A percentile compares a stretch with the other conserved stretches of the same genome.
Conservation (phyloP, 1,140 invertebrate species). For the Drepana arcuata region DNA sequence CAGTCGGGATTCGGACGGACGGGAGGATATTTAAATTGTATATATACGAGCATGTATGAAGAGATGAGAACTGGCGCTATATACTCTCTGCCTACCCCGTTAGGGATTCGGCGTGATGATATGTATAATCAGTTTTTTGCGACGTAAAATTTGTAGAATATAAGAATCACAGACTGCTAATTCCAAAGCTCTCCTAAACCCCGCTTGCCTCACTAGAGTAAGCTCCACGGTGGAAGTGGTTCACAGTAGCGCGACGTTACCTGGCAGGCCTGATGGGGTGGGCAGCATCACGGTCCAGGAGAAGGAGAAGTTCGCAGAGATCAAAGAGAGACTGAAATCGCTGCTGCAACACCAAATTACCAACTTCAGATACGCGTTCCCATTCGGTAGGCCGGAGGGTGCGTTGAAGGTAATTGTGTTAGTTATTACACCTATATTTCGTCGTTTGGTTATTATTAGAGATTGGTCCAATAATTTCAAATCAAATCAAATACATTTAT, state of each 20-base stretch:
- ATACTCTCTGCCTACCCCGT: too few relatives aligned
- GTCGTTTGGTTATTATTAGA: too few relatives aligned
- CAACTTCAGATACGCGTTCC: slow-evolving; percentile 98
- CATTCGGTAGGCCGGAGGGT: slow-evolving; percentile 98
- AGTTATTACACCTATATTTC: too few relatives aligned
- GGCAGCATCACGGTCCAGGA: slow-evolving; percentile 98
- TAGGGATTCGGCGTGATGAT: too few relatives aligned
- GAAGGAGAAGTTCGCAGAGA: slow-evolving; percentile 97
- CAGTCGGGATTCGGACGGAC: too few relatives aligned
- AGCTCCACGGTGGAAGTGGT: slow-evolving; percentile 52
- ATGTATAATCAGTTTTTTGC: too few relatives aligned
- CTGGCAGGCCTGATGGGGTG: slow-evolving; percentile 94
- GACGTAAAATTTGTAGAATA: too few relatives aligned
- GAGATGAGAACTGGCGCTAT: too few relatives aligned
- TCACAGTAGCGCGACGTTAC: slow-evolving; percentile 68
- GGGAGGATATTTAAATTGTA: too few relatives aligned
- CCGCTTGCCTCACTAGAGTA: slow-evolving; percentile 64
- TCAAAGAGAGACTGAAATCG: slow-evolving; percentile 94
- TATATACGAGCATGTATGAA: too few relatives aligned
- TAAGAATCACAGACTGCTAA: slow-evolving; percentile 26
- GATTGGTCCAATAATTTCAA: too few relatives aligned
- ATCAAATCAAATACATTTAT: too few relatives aligned
- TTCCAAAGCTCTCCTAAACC: slow-evolving; percentile 36
- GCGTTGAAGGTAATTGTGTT: slow-evolving; percentile 91
- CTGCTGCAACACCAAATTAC: slow-evolving; percentile 98